phyloP scores from a whole-genome alignment of 2,888 invertebrate species.

The Dasypolia templi region DNA sequence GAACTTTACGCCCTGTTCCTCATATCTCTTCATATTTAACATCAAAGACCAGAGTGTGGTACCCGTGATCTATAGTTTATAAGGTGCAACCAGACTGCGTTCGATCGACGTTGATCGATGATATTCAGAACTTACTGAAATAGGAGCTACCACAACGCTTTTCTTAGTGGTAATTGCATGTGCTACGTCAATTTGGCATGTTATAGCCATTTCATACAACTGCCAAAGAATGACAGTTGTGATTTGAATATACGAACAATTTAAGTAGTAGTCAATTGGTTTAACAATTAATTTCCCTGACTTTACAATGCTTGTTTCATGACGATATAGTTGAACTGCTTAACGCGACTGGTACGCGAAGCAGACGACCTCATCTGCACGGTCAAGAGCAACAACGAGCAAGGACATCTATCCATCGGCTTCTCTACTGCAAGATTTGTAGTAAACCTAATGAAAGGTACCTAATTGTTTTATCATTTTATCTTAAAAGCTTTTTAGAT shows the following conservation, averaged over 20 bases:
- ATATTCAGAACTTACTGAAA: background rate
- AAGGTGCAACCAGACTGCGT: background rate
- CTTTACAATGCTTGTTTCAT: background rate
- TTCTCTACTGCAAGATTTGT: slow-evolving; percentile 84
- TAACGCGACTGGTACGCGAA: slow-evolving; percentile 84
- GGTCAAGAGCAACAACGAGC: slow-evolving; percentile 84
- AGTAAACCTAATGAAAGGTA: slow-evolving; percentile 84
- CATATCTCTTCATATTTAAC: no score
- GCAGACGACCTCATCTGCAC: slow-evolving; percentile 86
- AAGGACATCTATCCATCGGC: slow-evolving; percentile 85
- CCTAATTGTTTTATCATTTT: background rate
- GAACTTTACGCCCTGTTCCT: no score
- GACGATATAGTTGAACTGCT: slow-evolving; percentile 79
- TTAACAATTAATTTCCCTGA: background rate
- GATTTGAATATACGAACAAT: background rate
- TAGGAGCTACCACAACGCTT: background rate
- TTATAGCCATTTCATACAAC: background rate
- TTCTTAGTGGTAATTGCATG: background rate
- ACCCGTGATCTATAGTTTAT: background rate
- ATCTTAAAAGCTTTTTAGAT: background rate
- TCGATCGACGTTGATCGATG: background rate
- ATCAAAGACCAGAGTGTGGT: background rate
- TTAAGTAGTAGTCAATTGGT: background rate
- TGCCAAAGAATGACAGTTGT: background rate
- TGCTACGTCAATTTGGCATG: background rate